phyloP scores from a whole-genome alignment of 2,113 vertebrate genomes.

The Potamarius usumacintae region DNA sequence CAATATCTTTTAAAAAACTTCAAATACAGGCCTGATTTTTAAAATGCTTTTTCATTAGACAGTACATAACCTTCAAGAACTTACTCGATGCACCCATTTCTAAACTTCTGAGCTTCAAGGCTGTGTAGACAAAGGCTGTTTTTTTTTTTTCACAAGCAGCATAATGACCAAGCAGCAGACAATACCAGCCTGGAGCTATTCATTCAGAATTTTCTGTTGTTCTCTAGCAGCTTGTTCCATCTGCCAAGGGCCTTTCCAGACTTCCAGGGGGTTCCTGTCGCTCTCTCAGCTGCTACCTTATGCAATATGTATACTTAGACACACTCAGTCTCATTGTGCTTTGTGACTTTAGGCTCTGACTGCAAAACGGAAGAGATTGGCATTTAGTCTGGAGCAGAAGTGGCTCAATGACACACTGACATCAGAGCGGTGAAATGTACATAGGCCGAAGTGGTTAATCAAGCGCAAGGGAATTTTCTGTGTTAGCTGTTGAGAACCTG shows the following conservation, averaged over 20 bases:
- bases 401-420: neutral
- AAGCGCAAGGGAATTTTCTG: neutral
- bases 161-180: slow-evolving; percentile 70
- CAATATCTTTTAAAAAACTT: neutral
- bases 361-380: slow-evolving; percentile 64
- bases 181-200: slow-evolving; percentile 76
- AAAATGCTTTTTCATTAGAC: neutral
- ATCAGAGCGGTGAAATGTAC: neutral
- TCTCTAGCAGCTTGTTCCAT: slow-evolving; percentile 87
- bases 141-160: slow-evolving; percentile 73
- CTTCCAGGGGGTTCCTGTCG: slow-evolving; percentile 71
- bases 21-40: neutral
- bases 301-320: slow-evolving; percentile 92
- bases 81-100: slow-evolving; percentile 12
- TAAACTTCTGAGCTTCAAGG: slow-evolving; percentile 59
- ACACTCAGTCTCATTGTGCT: slow-evolving; percentile 79
- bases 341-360: slow-evolving; percentile 72
- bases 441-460: neutral
- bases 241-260: slow-evolving; percentile 85
- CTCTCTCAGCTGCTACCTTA: slow-evolving; percentile 90
- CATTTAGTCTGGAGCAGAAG: slow-evolving; percentile 73
- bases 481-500: neutral
- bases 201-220: slow-evolving; percentile 79
- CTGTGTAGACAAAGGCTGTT: slow-evolving; percentile 76
- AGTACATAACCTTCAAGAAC: slow-evolving; percentile 16